Evolutionary conservation across 2,888 invertebrate genomes (phyloP), one percentile per base, ranked within the genome.

Genomic region (Steinernema carpocapsae): DNA sequence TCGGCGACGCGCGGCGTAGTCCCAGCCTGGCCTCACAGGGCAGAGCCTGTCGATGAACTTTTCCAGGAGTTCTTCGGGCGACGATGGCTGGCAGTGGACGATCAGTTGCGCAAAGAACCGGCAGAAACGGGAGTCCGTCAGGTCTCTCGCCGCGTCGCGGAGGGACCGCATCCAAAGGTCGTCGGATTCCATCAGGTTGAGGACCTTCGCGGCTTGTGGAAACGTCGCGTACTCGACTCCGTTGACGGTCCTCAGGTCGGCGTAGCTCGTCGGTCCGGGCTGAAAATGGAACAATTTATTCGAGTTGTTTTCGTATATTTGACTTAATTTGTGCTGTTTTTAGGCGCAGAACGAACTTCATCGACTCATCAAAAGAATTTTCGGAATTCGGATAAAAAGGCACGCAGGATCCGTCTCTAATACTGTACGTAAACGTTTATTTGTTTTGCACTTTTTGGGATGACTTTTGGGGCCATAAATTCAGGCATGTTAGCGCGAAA

Each of bases 231-330:
- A 24, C 24, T 7, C 4, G 4, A 26, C 26, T 1, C 56, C 56
- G 26, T 56, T 26, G 24, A 56, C 56, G 14, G 56, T 56, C 14
- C 24, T 12, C 24, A 56, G 26, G 26, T 56, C 56, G 2, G 2
- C 56, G 56, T 56, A 51, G 19, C 51, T 51, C n/a, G 6, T 10
- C 12, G 51, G 51, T 51, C 51, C 51, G 6, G 51, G 51, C 51
- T 51, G 43, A 43, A 51, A 19, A 43, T 14, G 14, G 43, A 43
- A 43, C n/a, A n/a, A n/a, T n/a, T n/a, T n/a, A n/a, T n/a, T n/a
- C n/a, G n/a, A n/a, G n/a, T n/a, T n/a, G n/a, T n/a, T n/a, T n/a
- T n/a, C n/a, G n/a, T n/a, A n/a, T n/a, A n/a, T n/a, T n/a, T n/a
- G n/a, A n/a, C n/a, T n/a, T n/a, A n/a, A n/a, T n/a, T n/a, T n/a